Percentiles rank a stretch among this genome's conserved stretches.
phyloP scores from a whole-genome alignment of 2,888 invertebrate species.

The Perithous albicinctus region DNA sequence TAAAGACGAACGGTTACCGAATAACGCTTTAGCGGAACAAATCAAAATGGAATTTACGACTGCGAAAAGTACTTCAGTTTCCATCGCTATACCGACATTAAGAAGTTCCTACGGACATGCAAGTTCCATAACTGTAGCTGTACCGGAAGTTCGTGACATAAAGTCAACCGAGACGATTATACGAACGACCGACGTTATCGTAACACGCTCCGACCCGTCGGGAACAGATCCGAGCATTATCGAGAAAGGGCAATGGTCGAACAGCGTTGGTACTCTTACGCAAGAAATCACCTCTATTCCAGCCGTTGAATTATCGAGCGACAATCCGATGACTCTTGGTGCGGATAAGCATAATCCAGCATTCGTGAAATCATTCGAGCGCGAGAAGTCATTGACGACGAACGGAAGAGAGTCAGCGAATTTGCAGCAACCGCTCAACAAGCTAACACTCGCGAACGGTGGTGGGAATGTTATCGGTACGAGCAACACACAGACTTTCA shows the following conservation, averaged over 20 bases:
- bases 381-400: constrained; percentile 2
- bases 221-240: neutral
- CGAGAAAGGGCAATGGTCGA: neutral
- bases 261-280: neutral
- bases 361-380: neutral
- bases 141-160: neutral
- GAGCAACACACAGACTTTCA: constrained; percentile 35
- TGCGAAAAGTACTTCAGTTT: constrained; percentile 2
- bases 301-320: constrained; percentile 1
- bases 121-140: neutral
- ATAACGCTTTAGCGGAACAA: constrained; percentile 24
- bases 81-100: neutral
- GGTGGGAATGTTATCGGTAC: neutral
- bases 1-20: neutral
- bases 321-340: neutral
- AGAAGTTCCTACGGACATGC: neutral
- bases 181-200: neutral
- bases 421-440: constrained; percentile 10
- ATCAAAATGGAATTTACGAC: constrained; percentile 51
- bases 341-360: neutral
- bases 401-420: neutral
- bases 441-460: constrained; percentile 7
- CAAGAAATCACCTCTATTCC: neutral
- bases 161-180: neutral
- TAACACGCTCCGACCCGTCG: neutral